These are phyloP conservation scores for Thymallus thymallus DNA, from an alignment of 2,113 vertebrate species.

Conservation along the genomic window DNA sequence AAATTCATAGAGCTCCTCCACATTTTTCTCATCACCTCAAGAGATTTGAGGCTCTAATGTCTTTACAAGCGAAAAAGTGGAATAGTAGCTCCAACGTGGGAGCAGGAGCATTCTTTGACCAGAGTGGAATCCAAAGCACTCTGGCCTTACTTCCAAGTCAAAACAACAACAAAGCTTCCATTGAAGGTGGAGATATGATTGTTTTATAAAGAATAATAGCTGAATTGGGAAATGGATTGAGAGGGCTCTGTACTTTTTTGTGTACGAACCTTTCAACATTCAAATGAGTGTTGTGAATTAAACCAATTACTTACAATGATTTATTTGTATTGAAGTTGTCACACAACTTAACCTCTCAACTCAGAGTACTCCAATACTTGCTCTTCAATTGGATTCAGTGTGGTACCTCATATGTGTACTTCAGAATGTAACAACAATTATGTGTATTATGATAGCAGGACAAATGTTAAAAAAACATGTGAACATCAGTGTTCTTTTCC, in stretches of 20 bases:
- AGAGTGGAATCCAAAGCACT: conserved; percentile 50
- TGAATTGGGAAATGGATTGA: not conserved
- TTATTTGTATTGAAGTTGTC: not conserved
- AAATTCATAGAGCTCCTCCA: conserved; percentile 59
- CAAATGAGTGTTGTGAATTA: not conserved
- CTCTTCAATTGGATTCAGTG: not conserved
- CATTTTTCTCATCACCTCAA: conserved; percentile 56
- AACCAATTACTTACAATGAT: not conserved
- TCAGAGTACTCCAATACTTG: too few species aligned
- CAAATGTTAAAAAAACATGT: not conserved
- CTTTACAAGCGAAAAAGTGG: conserved; percentile 62
- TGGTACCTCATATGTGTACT: too few species aligned
- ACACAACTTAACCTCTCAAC: too few species aligned
- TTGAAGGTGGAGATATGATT: conserved; percentile 6
- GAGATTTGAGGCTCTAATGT: conserved; percentile 58
- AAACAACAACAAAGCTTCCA: conserved; percentile 30
- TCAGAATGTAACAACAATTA: conserved; percentile 1
- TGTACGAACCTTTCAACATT: not conserved
- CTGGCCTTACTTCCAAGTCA: conserved; percentile 23
- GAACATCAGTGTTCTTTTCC: conserved; percentile 28
- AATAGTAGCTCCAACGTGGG: conserved; percentile 44
- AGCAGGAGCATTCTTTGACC: conserved; percentile 45
- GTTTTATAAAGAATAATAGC: conserved; percentile 8
- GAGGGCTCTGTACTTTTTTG: too few species aligned
- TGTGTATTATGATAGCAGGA: conserved; percentile 27